Base-by-base conservation (phyloP, 2,113 vertebrate genomes). In the Antennarius striatus region DNA sequence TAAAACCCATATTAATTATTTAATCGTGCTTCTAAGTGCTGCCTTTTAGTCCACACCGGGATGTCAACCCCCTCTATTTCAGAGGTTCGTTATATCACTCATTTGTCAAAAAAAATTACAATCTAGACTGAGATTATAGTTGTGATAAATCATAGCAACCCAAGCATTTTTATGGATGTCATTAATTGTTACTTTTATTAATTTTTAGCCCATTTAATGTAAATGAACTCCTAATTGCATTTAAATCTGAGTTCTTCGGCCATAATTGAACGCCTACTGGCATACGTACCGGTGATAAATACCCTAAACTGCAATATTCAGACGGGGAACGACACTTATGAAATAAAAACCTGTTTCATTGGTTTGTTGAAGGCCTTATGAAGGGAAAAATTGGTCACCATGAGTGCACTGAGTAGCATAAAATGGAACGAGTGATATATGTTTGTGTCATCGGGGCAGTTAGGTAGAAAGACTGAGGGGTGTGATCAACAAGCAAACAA, bases 1-100 rank as follows among this genome's bases (percentile, higher is more conserved):
- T 93, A 91, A 93, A 93, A 90, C 87, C 82, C 68, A 56, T 89
- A 88, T 93, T 92, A 92, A 93, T 93, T 92, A 91, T 91, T 92
- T 92, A 91, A 93, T 91, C 87, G 79, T 75, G 73, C 82, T 76
- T 83, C 88, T 92, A 91, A 93, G 89, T 92, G 91, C 90, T 89
- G 78, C 86, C 81, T 91, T 92, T 90, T 87, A 90, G 87, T 80
- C 76, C 78, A 83, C 65, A 74, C 74, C 43, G 80, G 77, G 80
- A 88, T 91, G 86, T 87, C 87, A 83, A 78, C 82, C 83, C 66
- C 77, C 73, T 85, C 89, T 86, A 88, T 91, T 88, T 89, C 84
- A 85, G 77, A 59, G 63, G 73, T 45, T 72, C 77, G 68, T 88
- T 89, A 87, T 83, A 86, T 92, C 87, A 93, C 87, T 84, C 84